Conservation (phyloP, 2,113 vertebrate species). For the Lampris megalopsis region DNA sequence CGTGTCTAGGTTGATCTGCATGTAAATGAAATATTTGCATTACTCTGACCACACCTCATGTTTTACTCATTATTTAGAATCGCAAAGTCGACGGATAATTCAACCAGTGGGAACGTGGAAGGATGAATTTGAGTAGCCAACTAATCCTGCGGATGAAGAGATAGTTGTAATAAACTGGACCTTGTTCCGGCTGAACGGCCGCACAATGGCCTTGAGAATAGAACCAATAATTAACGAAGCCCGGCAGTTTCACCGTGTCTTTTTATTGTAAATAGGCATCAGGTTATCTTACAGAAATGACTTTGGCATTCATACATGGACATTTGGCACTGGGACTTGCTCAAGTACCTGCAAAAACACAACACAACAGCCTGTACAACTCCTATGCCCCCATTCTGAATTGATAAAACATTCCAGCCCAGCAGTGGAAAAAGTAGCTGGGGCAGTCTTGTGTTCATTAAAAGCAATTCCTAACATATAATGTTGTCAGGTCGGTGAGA, state of each 20-base stretch:
- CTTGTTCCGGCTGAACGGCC: slow-evolving; percentile 49
- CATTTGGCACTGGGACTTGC: slow-evolving; percentile 58
- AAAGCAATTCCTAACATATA: slow-evolving; percentile 70
- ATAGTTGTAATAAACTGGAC: slow-evolving; percentile 59
- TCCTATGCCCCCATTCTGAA: neutral
- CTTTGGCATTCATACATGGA: slow-evolving; percentile 70
- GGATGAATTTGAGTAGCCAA: slow-evolving; percentile 55
- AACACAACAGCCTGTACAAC: slow-evolving; percentile 51
- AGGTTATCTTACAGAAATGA: slow-evolving; percentile 58
- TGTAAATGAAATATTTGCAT: slow-evolving; percentile 75
- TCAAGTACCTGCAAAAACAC: slow-evolving; percentile 50
- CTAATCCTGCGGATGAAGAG: slow-evolving; percentile 59
- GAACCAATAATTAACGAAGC: slow-evolving; percentile 67
- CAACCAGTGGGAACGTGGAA: slow-evolving; percentile 58
- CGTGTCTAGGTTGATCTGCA: slow-evolving; percentile 70
- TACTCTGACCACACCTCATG: slow-evolving; percentile 66
- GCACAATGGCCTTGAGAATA: slow-evolving; percentile 43
- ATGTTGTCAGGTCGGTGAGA: slow-evolving; percentile 65
- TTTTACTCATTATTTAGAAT: slow-evolving; percentile 72
- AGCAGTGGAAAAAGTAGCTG: slow-evolving; percentile 35
- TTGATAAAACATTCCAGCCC: slow-evolving; percentile 57
- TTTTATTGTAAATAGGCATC: slow-evolving; percentile 79
- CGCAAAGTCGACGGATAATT: slow-evolving; percentile 59
- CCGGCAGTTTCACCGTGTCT: slow-evolving; percentile 64
- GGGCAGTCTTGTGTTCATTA: slow-evolving; percentile 61